phyloP scores from a whole-genome alignment of 2,113 vertebrate species.

The Rhinolophus sinicus region DNA sequence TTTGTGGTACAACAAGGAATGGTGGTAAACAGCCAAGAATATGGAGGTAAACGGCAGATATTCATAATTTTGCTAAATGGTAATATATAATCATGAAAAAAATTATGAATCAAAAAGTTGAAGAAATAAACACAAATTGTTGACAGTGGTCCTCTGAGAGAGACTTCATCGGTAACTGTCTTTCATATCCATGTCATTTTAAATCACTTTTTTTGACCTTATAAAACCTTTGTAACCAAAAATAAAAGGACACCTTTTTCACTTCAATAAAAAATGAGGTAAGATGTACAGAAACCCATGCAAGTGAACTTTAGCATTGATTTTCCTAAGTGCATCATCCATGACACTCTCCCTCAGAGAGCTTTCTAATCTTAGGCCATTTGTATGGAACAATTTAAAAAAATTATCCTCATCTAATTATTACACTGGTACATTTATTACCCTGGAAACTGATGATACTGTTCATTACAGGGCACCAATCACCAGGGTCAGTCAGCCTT shows the following conservation, averaged over 20 bases:
- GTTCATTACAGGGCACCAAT: not conserved
- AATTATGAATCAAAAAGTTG: not conserved
- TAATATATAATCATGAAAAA: not conserved
- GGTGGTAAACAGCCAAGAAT: not conserved
- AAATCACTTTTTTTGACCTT: not conserved
- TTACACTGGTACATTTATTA: not conserved
- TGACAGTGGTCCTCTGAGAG: not conserved
- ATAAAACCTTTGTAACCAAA: not conserved
- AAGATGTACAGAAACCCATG: not conserved
- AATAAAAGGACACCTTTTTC: not conserved
- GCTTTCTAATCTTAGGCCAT: not conserved
- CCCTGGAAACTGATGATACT: not conserved
- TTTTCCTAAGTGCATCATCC: not conserved
- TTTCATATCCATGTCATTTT: not conserved
- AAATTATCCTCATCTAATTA: not conserved
- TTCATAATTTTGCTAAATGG: not conserved
- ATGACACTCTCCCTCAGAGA: not conserved
- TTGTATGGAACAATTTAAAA: constrained; percentile 11
- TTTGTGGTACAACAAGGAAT: not conserved
- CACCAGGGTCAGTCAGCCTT: not conserved
- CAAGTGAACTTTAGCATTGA: not conserved
- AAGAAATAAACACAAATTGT: not conserved
- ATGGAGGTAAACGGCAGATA: not conserved
- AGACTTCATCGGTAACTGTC: not conserved
- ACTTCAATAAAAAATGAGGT: not conserved